These are phyloP conservation scores for Oithona nana DNA, from an alignment of 2,888 invertebrate species.

Conservation along the genomic window DNA sequence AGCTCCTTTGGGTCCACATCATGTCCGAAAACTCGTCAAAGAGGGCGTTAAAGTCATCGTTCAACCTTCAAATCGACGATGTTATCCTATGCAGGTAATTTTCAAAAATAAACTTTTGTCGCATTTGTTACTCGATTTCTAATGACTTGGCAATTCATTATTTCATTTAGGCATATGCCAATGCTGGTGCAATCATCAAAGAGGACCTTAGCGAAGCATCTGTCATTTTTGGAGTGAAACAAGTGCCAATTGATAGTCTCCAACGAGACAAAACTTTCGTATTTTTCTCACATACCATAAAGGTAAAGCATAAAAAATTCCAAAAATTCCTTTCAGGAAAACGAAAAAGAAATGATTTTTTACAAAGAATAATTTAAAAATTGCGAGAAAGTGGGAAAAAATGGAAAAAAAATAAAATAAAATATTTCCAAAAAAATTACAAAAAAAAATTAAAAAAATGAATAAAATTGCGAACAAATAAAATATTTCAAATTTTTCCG, in stretches of 20 bases:
- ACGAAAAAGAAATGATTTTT: too few relatives aligned
- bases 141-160: slow-evolving; percentile 7
- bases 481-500: too few relatives aligned
- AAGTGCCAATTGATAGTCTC: slow-evolving; percentile 72
- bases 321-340: too few relatives aligned
- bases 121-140: too few relatives aligned
- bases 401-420: too few relatives aligned
- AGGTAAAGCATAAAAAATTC: slow-evolving; percentile 28
- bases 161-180: slow-evolving; percentile 53
- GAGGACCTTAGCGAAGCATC: slow-evolving; percentile 93
- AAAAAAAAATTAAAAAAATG: too few relatives aligned
- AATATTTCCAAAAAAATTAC: too few relatives aligned
- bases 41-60: slow-evolving; percentile 85
- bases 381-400: too few relatives aligned
- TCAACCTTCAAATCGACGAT: slow-evolving; percentile 90
- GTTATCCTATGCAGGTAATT: slow-evolving; percentile 80
- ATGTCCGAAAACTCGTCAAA: slow-evolving; percentile 68
- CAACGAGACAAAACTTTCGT: slow-evolving; percentile 94
- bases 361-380: too few relatives aligned
- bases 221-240: slow-evolving; percentile 93
- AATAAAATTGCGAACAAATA: too few relatives aligned
- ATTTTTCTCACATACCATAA: slow-evolving; percentile 97
- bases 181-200: slow-evolving; percentile 75
- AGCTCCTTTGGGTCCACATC: slow-evolving; percentile 78
- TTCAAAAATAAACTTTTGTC: neutral